These are phyloP conservation scores for Pelecanoides urinatrix DNA, from an alignment of 2,113 vertebrate species.

Conservation along the genomic window DNA sequence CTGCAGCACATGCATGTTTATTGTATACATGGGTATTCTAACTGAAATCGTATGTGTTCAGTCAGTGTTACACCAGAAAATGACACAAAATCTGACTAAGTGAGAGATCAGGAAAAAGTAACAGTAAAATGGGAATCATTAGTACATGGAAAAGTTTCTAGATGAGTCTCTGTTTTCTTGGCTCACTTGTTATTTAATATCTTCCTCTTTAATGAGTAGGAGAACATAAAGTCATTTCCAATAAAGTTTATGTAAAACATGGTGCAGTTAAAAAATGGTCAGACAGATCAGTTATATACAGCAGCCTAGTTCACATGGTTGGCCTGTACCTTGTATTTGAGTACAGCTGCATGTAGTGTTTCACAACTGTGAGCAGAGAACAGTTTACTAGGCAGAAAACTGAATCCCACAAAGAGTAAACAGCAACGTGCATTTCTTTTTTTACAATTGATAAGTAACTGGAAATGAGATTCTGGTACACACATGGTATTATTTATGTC, in stretches of 20 bases:
- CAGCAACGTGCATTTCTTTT: neutral
- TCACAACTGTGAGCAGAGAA: neutral
- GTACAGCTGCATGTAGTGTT: neutral
- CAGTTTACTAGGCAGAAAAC: neutral
- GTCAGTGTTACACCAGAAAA: neutral
- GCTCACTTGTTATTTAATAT: neutral
- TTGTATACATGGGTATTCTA: neutral
- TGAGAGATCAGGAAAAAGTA: neutral
- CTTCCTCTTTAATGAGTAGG: neutral
- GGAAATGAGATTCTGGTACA: neutral
- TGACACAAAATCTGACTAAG: neutral
- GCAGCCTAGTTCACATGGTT: neutral
- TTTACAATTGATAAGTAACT: neutral
- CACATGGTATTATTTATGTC: neutral
- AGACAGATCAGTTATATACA: neutral
- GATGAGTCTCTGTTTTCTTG: neutral
- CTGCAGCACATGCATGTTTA: neutral
- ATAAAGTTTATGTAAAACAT: neutral
- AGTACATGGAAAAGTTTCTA: neutral
- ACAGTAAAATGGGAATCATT: neutral
- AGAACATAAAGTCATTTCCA: neutral
- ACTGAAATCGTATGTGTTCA: neutral
- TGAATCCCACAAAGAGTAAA: neutral
- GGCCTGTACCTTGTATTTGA: neutral
- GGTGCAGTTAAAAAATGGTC: neutral